phyloP scores from a whole-genome alignment of 2,888 invertebrate genomes.

The Oegoconia quadripuncta region DNA sequence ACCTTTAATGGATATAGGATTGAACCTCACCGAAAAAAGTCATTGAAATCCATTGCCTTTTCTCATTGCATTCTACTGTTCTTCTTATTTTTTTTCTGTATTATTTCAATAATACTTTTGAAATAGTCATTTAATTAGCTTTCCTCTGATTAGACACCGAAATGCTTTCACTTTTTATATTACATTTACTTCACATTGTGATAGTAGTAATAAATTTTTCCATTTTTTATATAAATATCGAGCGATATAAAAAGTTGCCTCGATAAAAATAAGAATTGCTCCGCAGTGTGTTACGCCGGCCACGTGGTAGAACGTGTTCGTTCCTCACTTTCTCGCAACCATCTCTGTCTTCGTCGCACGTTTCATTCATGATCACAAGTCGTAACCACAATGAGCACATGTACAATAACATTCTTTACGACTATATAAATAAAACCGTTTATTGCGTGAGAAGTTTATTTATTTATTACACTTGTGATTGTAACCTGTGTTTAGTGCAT shows the following conservation, averaged over 20 bases:
- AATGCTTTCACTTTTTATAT: too few species aligned
- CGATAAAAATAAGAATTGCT: conserved; percentile 48
- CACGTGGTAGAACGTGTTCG: conserved; percentile 69
- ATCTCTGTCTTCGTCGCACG: conserved; percentile 49
- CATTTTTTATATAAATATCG: conserved; percentile 4
- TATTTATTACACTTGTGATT: conserved; percentile 71
- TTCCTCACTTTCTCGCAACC: conserved; percentile 46
- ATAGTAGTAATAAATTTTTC: too few species aligned
- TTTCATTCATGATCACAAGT: conserved; percentile 68
- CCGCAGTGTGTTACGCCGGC: conserved; percentile 58
- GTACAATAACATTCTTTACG: conserved; percentile 74
- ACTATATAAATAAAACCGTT: conserved; percentile 68
- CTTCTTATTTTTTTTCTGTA: too few species aligned
- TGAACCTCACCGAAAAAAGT: too few species aligned
- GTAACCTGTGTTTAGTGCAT: conserved; percentile 74
- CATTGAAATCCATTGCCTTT: too few species aligned
- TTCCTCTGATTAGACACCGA: too few species aligned
- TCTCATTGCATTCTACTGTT: too few species aligned
- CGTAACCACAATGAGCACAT: conserved; percentile 66
- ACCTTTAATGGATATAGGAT: too few species aligned
- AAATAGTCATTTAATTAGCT: too few species aligned
- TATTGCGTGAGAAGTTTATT: conserved; percentile 71
- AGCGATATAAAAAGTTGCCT: conserved; percentile 11
- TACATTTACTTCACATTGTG: too few species aligned
- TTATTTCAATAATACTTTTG: too few species aligned